phyloP scores from a whole-genome alignment of 2,888 invertebrate species.

The Chloroclysta siterata region DNA sequence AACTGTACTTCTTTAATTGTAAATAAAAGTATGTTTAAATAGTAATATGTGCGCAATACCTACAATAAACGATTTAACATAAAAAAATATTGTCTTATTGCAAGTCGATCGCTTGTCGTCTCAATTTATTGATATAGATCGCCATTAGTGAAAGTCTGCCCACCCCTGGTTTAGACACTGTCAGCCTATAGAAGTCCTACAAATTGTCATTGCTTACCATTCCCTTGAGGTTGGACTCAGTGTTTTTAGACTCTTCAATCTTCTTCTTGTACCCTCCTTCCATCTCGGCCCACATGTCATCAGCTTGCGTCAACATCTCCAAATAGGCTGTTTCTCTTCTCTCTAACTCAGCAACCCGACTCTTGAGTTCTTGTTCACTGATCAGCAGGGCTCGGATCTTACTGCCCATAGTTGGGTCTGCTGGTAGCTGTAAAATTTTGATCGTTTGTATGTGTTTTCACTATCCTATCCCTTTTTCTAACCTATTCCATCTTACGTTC shows the following conservation, averaged over 20 bases:
- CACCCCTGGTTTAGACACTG: too few species aligned
- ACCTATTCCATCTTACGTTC: too few species aligned
- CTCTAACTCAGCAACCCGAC: conserved; percentile 86
- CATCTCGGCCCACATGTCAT: conserved; percentile 89
- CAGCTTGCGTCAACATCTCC: conserved; percentile 89
- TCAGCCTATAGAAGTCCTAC: too few species aligned
- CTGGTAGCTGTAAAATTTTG: conserved; percentile 54
- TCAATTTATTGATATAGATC: too few species aligned
- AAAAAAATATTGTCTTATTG: too few species aligned
- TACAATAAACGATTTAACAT: too few species aligned
- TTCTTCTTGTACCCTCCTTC: conserved; percentile 87
- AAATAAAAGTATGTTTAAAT: too few species aligned
- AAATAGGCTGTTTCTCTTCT: conserved; percentile 88
- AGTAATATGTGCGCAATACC: too few species aligned
- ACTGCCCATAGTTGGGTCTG: conserved; percentile 55
- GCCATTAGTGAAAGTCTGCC: too few species aligned
- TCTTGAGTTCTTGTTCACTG: conserved; percentile 85
- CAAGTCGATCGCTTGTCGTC: too few species aligned
- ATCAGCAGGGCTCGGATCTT: conserved; percentile 73
- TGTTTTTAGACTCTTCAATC: conserved; percentile 78
- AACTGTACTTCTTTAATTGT: too few species aligned
- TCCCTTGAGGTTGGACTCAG: conserved; percentile 77
- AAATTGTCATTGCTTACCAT: conserved; percentile 63
- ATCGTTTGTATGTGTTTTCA: neutral
- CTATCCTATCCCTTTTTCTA: neutral